These are phyloP conservation scores for Lasioglossum marginatum DNA, from an alignment of 2,888 invertebrate genomes.

Conservation along the genomic window DNA sequence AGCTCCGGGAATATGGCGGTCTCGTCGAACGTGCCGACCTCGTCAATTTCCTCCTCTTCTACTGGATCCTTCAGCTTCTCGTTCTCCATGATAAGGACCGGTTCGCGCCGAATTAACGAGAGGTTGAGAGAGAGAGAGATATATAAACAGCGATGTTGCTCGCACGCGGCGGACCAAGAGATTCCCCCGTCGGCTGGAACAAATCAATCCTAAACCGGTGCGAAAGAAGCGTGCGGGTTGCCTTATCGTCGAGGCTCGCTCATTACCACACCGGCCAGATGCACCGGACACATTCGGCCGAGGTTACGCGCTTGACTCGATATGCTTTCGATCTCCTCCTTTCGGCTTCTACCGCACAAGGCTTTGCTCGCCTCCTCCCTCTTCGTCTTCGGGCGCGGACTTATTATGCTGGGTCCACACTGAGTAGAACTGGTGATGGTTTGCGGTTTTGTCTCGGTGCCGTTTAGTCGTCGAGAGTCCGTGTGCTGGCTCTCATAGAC, in stretches of 20 bases:
- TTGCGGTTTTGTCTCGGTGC: constrained; percentile 3
- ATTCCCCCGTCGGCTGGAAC: background rate
- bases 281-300: constrained; percentile 38
- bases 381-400: constrained; percentile 3
- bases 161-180: background rate
- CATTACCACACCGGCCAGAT: constrained; percentile 20
- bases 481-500: constrained; percentile 29
- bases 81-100: constrained; percentile 46
- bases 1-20: constrained; percentile 39
- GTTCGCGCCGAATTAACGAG: background rate
- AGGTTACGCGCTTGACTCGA: constrained; percentile 46
- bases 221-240: background rate
- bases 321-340: constrained; percentile 23
- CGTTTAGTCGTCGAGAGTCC: background rate
- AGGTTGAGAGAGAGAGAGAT: background rate
- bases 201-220: background rate
- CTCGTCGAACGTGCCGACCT: constrained; percentile 64
- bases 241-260: background rate
- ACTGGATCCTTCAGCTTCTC: constrained; percentile 12
- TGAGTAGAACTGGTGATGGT: background rate
- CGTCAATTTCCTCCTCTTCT: constrained; percentile 23
- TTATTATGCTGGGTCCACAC: background rate
- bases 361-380: constrained; percentile 14
- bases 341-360: background rate
- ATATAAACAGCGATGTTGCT: background rate